Conservation (phyloP, 2,888 invertebrate genomes). For the Synanthedon myopaeformis region DNA sequence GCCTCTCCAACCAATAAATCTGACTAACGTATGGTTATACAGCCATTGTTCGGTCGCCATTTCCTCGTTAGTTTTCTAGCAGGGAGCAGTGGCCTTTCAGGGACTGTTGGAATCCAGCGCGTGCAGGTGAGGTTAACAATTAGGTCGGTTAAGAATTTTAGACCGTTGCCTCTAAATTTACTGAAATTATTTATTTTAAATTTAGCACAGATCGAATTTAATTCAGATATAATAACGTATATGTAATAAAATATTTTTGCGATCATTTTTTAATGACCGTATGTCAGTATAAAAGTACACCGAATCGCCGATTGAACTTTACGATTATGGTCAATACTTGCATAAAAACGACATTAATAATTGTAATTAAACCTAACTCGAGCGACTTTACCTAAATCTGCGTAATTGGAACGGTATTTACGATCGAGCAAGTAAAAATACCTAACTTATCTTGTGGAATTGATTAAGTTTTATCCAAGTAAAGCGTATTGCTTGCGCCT, state of each 20-base stretch:
- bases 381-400: slow-evolving; percentile 1
- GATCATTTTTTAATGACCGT: slow-evolving; percentile 17
- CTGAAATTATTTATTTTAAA: too few species aligned
- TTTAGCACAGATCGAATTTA: too few species aligned
- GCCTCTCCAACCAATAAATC: neutral
- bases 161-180: neutral
- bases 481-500: too few species aligned
- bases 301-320: slow-evolving; percentile 50
- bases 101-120: neutral
- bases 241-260: neutral
- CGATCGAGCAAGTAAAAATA: neutral
- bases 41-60: neutral
- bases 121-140: neutral
- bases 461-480: slow-evolving; percentile 16
- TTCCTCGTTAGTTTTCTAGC: neutral
- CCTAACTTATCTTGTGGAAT: neutral
- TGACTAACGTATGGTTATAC: neutral
- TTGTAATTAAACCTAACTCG: slow-evolving; percentile 34
- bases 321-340: slow-evolving; percentile 51
- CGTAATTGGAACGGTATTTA: slow-evolving; percentile 6
- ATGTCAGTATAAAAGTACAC: slow-evolving; percentile 42
- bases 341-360: slow-evolving; percentile 35
- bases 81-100: neutral
- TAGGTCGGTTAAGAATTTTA: neutral
- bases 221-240: too few species aligned